A percentile compares a stretch with the other conserved stretches of the same genome.
Conservation (phyloP, 2,797 vertebrate species). For the Anguilla pacifica region DNA sequence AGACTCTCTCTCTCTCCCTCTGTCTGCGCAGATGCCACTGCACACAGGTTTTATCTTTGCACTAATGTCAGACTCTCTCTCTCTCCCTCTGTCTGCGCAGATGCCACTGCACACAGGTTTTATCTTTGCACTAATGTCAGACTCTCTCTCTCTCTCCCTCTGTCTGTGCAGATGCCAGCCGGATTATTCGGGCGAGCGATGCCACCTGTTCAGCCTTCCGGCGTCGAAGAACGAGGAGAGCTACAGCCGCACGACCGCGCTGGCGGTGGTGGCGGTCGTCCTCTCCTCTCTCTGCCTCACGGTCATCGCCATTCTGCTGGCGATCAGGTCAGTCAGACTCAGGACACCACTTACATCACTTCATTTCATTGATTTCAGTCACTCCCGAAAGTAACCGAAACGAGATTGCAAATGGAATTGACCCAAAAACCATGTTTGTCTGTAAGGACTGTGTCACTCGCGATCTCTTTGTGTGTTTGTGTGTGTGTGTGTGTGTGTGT, state of each 20-base stretch:
- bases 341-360: neutral
- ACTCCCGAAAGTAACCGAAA: too few species aligned
- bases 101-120: too few species aligned
- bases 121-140: too few species aligned
- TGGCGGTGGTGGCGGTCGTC: conserved; percentile 90
- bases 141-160: neutral
- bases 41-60: too few species aligned
- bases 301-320: conserved; percentile 88
- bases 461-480: neutral
- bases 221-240: conserved; percentile 67
- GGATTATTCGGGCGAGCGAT: conserved; percentile 87
- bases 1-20: too few species aligned
- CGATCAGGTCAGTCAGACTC: conserved; percentile 80
- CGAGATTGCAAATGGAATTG: too few species aligned
- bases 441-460: neutral
- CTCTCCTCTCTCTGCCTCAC: conserved; percentile 90
- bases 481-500: too few species aligned
- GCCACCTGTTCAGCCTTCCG: conserved; percentile 80
- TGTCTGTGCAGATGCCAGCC: conserved; percentile 77
- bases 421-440: too few species aligned
- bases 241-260: conserved; percentile 87
- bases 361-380: neutral
- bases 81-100: too few species aligned
- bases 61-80: too few species aligned
- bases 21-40: too few species aligned